Base-by-base conservation (phyloP, 1,140 invertebrate genomes). In the Eriocheir sinensis region DNA sequence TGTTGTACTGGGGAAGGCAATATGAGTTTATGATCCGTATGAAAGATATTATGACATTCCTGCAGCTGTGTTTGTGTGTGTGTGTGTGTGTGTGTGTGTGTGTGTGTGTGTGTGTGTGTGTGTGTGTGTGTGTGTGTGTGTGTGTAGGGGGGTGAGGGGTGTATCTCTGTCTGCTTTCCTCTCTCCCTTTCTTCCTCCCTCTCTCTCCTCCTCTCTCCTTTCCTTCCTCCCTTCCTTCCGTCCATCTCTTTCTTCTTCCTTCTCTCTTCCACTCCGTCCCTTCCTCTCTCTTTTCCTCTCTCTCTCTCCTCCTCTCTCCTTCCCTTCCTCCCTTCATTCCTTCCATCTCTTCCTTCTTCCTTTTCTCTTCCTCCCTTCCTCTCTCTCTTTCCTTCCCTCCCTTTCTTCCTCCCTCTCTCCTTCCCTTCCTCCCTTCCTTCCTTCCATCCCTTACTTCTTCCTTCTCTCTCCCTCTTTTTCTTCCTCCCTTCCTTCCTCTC, bases 211-310 rank as follows among this genome's bases (percentile, higher is more conserved):
- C n/a, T n/a, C 15, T 72, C n/a, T n/a, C n/a, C 60, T 15, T 72
- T 72, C 60, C 15, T 72, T 72, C 60, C n/a, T 21, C n/a, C 60
- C n/a, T n/a, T 72, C 60, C n/a, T n/a, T 72, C 60, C n/a, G 4
- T 72, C 60, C n/a, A 12, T 72, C 60, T 72, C 60, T 72, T n/a
- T 72, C 60, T 72, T n/a, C n/a, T n/a, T 72, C 60, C n/a, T n/a
- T 72, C 60, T 72, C 60, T 72, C 60, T 72, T n/a, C n/a, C 60
- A 15, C 60, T 72, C 60, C n/a, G 12, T 72, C 60, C n/a, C 60
- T 72, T n/a, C n/a, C 60, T 72, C 60, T 72, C 60, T 72, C 60
- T 72, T n/a, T 72, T n/a, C n/a, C 60, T 72, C 60, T 72, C 60
- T 72, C 60, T n/a, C n/a, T n/a, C n/a, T n/a, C 60, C 60, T 83